A percentile compares a stretch with the other conserved stretches of the same genome.
phyloP scores from a whole-genome alignment of 2,113 vertebrate species.

The Catharus bicknelli region DNA sequence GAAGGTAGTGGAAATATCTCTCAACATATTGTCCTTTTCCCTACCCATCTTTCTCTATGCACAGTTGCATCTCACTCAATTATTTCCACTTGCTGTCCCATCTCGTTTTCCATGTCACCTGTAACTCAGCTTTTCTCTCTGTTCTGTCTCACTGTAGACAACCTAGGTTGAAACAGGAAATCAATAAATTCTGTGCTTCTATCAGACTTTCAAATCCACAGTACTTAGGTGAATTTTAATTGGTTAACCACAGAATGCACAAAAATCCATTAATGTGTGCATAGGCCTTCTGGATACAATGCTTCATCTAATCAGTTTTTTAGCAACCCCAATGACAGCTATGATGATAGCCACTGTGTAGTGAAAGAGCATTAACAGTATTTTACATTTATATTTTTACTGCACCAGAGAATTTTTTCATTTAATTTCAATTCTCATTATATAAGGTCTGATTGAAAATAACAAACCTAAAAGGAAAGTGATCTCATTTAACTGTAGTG shows the following conservation, averaged over 20 bases:
- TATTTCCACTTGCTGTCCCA: background rate
- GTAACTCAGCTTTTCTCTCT: background rate
- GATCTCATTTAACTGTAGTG: background rate
- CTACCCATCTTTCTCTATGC: background rate
- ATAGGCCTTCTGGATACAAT: background rate
- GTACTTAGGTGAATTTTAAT: background rate
- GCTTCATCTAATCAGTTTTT: constrained; percentile 3
- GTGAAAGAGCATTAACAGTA: background rate
- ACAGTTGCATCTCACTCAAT: background rate
- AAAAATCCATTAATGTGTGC: background rate
- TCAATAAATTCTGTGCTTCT: background rate
- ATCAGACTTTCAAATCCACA: background rate
- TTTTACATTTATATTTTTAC: constrained; percentile 33
- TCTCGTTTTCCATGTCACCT: background rate
- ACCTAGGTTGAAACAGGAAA: background rate
- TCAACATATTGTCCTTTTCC: background rate
- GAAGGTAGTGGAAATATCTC: background rate
- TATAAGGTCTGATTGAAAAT: constrained; percentile 3
- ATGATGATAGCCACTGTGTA: background rate
- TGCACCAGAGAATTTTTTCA: background rate
- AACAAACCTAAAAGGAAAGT: constrained; percentile 38
- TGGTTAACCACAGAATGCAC: background rate
- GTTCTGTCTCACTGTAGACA: background rate
- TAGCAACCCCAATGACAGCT: background rate
- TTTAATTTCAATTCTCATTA: constrained; percentile 40